These are phyloP conservation scores for Ictalurus furcatus DNA, from an alignment of 2,113 vertebrate genomes.

Conservation along the genomic window DNA sequence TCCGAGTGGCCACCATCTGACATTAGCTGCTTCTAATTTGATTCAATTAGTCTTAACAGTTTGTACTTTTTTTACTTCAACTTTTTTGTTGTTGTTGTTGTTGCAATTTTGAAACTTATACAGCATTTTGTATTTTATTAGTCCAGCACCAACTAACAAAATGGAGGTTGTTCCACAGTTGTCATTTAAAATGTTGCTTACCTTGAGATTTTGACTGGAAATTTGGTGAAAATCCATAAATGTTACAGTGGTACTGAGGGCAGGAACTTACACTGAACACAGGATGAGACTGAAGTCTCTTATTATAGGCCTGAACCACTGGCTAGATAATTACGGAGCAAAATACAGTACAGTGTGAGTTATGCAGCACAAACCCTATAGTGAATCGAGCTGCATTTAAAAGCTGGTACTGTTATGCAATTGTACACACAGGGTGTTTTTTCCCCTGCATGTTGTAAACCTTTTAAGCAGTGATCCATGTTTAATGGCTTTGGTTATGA, in stretches of 20 bases:
- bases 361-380: neutral
- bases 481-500: slow-evolving; percentile 55
- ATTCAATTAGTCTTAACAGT: neutral
- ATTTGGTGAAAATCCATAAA: neutral
- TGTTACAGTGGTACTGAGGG: neutral
- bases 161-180: neutral
- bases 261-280: neutral
- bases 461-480: slow-evolving; percentile 56
- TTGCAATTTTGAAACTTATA: neutral
- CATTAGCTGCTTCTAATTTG: neutral
- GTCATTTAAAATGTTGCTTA: no score
- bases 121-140: neutral
- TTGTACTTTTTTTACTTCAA: neutral
- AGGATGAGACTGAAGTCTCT: neutral
- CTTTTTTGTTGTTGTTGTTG: neutral
- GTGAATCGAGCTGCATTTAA: neutral
- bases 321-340: neutral
- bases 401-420: slow-evolving; percentile 6
- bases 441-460: slow-evolving; percentile 29
- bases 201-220: neutral
- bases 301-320: neutral
- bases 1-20: neutral
- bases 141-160: neutral
- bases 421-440: neutral
- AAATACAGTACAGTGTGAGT: neutral